Conservation (phyloP, 2,113 vertebrate genomes). For the Etia nguti region DNA sequence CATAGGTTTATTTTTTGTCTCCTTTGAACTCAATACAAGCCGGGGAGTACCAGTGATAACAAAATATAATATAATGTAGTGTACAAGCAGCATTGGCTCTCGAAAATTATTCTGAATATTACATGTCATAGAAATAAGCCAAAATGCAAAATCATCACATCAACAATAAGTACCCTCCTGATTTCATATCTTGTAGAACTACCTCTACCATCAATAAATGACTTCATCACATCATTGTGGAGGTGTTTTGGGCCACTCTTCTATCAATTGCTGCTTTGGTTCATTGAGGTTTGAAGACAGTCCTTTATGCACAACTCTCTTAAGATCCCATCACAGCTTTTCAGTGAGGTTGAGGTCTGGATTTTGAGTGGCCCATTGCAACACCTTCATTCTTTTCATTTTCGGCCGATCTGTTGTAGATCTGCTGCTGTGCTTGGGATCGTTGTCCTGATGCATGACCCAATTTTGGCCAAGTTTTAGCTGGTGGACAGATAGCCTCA, state of each 20-base stretch:
- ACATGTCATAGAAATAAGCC: background rate
- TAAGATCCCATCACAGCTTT: background rate
- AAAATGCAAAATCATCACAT: background rate
- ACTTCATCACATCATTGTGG: background rate
- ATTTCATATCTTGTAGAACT: background rate
- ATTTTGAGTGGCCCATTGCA: background rate
- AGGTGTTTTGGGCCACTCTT: background rate
- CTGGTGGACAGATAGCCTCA: background rate
- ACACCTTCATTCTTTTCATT: background rate
- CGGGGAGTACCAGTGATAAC: background rate
- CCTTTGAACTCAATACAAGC: background rate
- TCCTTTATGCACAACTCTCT: background rate
- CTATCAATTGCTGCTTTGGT: background rate
- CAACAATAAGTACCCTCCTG: background rate
- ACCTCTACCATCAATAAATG: background rate
- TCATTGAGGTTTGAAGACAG: no score
- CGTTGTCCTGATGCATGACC: background rate
- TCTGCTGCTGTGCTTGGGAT: background rate
- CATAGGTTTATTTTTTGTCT: background rate
- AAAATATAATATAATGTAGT: background rate
- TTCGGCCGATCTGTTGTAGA: background rate
- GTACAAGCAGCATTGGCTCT: background rate
- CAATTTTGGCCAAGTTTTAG: background rate
- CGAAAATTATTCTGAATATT: background rate
- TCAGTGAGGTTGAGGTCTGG: background rate